Percentiles rank a stretch among this genome's conserved stretches.
These are phyloP conservation scores for Melolontha melolontha DNA, from an alignment of 2,888 invertebrate species.

Conservation along the genomic window DNA sequence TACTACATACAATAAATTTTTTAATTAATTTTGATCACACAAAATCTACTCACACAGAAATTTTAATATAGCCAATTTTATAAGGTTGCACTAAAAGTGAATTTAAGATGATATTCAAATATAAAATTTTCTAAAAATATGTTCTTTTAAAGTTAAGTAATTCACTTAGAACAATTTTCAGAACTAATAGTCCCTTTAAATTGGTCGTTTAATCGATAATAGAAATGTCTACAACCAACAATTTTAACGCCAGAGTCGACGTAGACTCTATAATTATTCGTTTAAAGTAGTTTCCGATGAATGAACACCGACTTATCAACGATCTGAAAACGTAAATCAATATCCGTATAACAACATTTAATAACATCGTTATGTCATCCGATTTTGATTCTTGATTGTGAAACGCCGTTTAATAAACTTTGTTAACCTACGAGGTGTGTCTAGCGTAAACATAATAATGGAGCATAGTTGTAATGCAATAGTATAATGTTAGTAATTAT, in stretches of 20 bases:
- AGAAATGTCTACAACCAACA: not conserved
- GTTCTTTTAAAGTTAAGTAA: too few relatives aligned
- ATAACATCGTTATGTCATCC: slow-evolving; percentile 28
- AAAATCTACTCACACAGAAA: too few relatives aligned
- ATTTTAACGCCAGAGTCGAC: slow-evolving; percentile 12
- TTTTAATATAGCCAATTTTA: too few relatives aligned
- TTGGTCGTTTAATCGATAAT: slow-evolving; percentile 13
- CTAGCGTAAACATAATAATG: slow-evolving; percentile 18
- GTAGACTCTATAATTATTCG: slow-evolving; percentile 18
- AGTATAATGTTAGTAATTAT: slow-evolving; percentile 27
- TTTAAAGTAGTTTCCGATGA: slow-evolving; percentile 19
- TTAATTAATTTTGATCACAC: too few relatives aligned
- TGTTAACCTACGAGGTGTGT: slow-evolving; percentile 25
- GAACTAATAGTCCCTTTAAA: slow-evolving; percentile 8
- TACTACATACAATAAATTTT: too few relatives aligned
- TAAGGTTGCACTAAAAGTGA: too few relatives aligned
- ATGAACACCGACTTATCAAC: slow-evolving; percentile 25
- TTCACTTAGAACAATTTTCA: not conserved
- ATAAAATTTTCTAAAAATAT: too few relatives aligned
- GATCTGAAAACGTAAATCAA: slow-evolving; percentile 8
- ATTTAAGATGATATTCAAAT: too few relatives aligned
- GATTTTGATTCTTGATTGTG: slow-evolving; percentile 26
- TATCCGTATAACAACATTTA: slow-evolving; percentile 23
- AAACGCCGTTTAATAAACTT: slow-evolving; percentile 16
- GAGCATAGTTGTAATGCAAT: slow-evolving; percentile 7